Base-by-base conservation (phyloP, 1,140 invertebrate genomes). In the Bemisia tabaci region DNA sequence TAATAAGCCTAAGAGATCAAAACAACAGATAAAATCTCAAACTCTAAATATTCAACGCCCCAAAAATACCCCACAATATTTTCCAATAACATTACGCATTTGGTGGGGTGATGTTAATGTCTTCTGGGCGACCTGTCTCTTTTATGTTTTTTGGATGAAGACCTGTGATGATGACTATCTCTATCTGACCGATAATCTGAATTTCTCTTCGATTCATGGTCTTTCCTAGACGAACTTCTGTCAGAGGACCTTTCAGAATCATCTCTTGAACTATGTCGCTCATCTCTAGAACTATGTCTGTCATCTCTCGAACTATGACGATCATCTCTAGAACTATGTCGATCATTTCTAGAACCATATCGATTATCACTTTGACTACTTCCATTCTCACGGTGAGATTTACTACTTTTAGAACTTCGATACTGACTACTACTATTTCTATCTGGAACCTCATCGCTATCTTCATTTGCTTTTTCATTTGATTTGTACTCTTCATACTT, bases 401-500 rank as follows among this genome's bases (percentile, higher is more conserved):
- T n/a, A n/a, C n/a, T n/a, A n/a, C n/a, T n/a, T n/a, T n/a, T n/a
- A n/a, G n/a, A n/a, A n/a, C n/a, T n/a, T n/a, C n/a, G n/a, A 48
- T 9, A 48, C 17, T 48, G 5, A 48, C 5, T 48, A 9, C 33
- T 48, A 48, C 5, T 9, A 48, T 48, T 5, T 48, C 17, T 48
- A 48, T 48, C 33, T 9, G 5, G 33, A 48, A 9, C 33, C 5
- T 5, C 5, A 48, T 48, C 33, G 17, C 33, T 48, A 48, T 48
- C 33, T 9, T 17, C 17, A 48, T 48, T 48, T 9, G 33, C 17
- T 17, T 48, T 48, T 48, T 48, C 33, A 9, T 48, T 48, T 9
- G 33, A 48, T 48, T 48, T 48, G 17, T 70, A 72, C 26, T 71
- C 65, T 67, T 74, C 68, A 69, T 73, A 74, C 64, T 74, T 69